Evolutionary conservation across 2,113 vertebrate species (phyloP).

Genomic region (Megaceryle torquata): DNA sequence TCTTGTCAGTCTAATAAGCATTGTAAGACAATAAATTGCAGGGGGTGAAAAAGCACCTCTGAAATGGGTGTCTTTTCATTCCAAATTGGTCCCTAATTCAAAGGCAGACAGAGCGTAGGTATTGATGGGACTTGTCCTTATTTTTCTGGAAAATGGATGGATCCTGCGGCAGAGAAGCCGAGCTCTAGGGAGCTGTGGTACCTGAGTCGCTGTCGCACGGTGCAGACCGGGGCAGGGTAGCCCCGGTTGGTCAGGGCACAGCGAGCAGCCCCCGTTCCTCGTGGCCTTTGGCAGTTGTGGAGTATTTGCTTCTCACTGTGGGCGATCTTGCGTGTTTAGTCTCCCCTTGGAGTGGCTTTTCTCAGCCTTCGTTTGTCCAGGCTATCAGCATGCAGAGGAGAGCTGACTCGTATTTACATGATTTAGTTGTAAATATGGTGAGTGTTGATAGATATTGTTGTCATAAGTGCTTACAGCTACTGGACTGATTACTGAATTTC

Average conservation of each 20-base stretch:
- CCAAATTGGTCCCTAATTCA: neutral
- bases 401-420: constrained; percentile 45
- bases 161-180: neutral
- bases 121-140: neutral
- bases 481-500: constrained; percentile 20
- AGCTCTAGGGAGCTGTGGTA: accelerated
- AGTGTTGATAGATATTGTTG: constrained; percentile 56
- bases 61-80: neutral
- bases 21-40: neutral
- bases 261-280: neutral
- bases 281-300: neutral
- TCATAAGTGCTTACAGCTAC: constrained; percentile 39
- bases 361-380: neutral
- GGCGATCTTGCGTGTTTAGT: neutral
- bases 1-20: neutral
- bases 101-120: neutral
- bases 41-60: neutral
- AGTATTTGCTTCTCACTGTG: neutral
- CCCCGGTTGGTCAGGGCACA: neutral
- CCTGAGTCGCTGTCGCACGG: accelerated
- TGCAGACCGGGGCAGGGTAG: neutral
- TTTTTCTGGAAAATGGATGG: neutral
- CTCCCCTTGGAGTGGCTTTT: neutral
- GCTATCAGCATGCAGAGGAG: constrained; percentile 18
- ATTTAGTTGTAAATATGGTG: constrained; percentile 48